A percentile compares a stretch with the other conserved stretches of the same genome.
These are phyloP conservation scores for Cephus runcator DNA, from an alignment of 2,888 invertebrate species.

Conservation along the genomic window DNA sequence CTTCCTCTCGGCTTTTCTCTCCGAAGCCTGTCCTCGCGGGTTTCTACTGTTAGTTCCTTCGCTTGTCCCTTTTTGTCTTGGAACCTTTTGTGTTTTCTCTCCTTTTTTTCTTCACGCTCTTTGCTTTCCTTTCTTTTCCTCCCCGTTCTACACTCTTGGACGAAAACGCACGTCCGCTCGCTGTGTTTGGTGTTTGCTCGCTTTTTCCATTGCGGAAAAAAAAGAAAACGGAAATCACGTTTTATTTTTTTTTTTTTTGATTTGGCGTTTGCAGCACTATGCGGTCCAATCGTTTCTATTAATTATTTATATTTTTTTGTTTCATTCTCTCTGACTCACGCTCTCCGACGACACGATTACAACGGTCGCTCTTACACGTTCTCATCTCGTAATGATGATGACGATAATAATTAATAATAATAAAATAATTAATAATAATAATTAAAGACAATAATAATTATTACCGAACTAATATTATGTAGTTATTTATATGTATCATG, in stretches of 20 bases:
- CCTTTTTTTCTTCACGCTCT: neutral
- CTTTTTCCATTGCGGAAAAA: neutral
- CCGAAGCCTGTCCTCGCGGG: neutral
- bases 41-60: neutral
- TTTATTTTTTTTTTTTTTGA: constrained; percentile 38
- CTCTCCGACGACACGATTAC: neutral
- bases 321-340: constrained; percentile 7
- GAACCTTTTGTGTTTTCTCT: neutral
- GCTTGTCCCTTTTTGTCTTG: neutral
- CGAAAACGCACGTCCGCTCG: neutral
- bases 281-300: constrained; percentile 35
- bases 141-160: neutral
- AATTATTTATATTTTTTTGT: neutral
- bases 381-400: constrained; percentile 38
- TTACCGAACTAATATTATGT: constrained; percentile 54
- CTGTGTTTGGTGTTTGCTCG: neutral
- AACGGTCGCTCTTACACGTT: constrained; percentile 24
- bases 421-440: constrained; percentile 43
- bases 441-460: constrained; percentile 42
- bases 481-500: constrained; percentile 36
- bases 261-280: constrained; percentile 54
- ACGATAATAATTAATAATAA: constrained; percentile 45
- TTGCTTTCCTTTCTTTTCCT: neutral
- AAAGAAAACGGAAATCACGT: constrained; percentile 18
- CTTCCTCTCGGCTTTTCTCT: neutral